Evolutionary conservation across 2,797 vertebrate genomes (phyloP), one percentile per base, ranked within the genome.

Genomic region (Aplochiton taeniatus): DNA sequence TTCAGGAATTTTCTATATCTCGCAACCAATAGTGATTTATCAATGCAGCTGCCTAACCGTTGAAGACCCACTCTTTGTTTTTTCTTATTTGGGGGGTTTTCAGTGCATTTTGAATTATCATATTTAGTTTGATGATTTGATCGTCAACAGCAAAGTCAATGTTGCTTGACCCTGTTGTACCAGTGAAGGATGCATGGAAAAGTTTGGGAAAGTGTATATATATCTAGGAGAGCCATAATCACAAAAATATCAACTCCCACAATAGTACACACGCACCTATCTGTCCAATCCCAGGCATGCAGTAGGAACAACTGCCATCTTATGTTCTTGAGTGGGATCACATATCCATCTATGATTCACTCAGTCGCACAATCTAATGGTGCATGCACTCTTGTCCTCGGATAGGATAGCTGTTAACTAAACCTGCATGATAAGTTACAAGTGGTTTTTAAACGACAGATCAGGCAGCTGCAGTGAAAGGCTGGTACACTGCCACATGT

Each of bases 31-130:
- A 83, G 79, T 74, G 65, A 83, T 78, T 85, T 45, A 77, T 91
- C 85, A 89, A 83, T 90, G 92, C 90, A 91, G 90, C 91, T 92
- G 89, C 91, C 90, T 77, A 87, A 87, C 89, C 66, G 75, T 72
- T 71, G 63, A 82, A 77, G 73, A 56, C 69, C 68, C 64, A 46
- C 76, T 56, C 57, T 13, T n/a, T 54, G 67, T 52, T 67, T 61
- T 50, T 31, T 31, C 31, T n/a, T n/a, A n/a, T n/a, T n/a, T n/a
- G n/a, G n/a, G n/a, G n/a, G 31, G 16, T 50, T 48, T 61, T 65
- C 17, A 20, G 66, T 61, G 76, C 31, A 77, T 46, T 68, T 69
- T n/a, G 72, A 73, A 74, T 63, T 4, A 20, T 41, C 66, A 69
- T 62, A 69, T 77, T 48, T 68, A 63, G 63, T 79, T 20, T 66